A percentile compares a stretch with the other conserved stretches of the same genome.
Conservation (phyloP, 2,888 invertebrate genomes). For the Agrotis clavis region DNA sequence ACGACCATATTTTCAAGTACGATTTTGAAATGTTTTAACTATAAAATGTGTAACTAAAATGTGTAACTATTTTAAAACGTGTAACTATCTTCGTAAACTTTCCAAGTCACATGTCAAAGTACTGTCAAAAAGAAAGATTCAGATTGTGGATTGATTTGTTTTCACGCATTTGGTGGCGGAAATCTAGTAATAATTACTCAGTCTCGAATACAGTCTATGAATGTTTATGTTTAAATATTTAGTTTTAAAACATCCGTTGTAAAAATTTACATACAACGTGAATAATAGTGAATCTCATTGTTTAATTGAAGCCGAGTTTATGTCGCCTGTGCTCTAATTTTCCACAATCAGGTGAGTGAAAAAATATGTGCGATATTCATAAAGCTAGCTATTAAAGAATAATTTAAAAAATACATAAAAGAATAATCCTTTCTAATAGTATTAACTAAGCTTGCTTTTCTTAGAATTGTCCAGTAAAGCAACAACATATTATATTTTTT, state of each 20-base stretch:
- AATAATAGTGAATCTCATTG: slow-evolving; percentile 29
- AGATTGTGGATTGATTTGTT: slow-evolving; percentile 39
- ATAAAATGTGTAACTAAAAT: not conserved
- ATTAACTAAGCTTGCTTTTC: too few species aligned
- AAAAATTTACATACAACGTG: not conserved
- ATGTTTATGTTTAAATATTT: slow-evolving; percentile 33
- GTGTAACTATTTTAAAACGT: too few species aligned
- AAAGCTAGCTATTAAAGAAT: too few species aligned
- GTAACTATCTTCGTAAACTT: slow-evolving; percentile 23
- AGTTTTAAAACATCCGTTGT: slow-evolving; percentile 19
- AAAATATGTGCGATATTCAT: not conserved
- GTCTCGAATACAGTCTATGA: slow-evolving; percentile 10
- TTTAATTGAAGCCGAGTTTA: slow-evolving; percentile 9
- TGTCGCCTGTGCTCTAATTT: not conserved
- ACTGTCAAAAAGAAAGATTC: slow-evolving; percentile 17
- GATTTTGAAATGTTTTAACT: not conserved
- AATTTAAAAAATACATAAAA: too few species aligned
- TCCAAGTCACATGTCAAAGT: not conserved
- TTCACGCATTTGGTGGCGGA: slow-evolving; percentile 23
- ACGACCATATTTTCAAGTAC: not conserved
- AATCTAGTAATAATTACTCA: slow-evolving; percentile 15
- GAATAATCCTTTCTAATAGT: too few species aligned
- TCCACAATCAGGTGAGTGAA: slow-evolving; percentile 26
- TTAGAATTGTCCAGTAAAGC: too few species aligned
- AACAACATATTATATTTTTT: too few species aligned